Evolutionary conservation across 2,888 invertebrate genomes (phyloP).

Genomic region (Malthinus flaveolus): DNA sequence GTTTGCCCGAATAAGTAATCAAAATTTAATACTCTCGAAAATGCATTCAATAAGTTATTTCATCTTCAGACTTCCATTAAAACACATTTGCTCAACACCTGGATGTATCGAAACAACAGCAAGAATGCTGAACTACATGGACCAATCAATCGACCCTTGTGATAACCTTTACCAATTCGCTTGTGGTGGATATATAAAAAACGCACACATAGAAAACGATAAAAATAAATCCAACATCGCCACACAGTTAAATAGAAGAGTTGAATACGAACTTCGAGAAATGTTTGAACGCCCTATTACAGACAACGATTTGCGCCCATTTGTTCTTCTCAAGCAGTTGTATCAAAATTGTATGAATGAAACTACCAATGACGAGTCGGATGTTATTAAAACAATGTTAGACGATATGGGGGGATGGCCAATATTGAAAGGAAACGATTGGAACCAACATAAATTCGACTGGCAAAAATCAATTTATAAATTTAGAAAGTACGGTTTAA

Average conservation of each 20-base stretch:
- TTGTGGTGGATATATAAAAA: slow-evolving; percentile 74
- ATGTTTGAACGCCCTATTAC: slow-evolving; percentile 68
- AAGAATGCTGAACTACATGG: slow-evolving; percentile 70
- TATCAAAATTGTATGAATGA: slow-evolving; percentile 85
- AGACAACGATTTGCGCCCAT: slow-evolving; percentile 67
- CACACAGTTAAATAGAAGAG: slow-evolving; percentile 71
- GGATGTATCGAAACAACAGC: slow-evolving; percentile 84
- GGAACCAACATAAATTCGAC: slow-evolving; percentile 72
- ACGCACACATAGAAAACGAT: slow-evolving; percentile 77
- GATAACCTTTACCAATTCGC: slow-evolving; percentile 82
- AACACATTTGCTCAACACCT: slow-evolving; percentile 51
- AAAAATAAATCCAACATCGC: slow-evolving; percentile 77
- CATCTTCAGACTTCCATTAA: background rate
- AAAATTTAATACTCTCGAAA: no score
- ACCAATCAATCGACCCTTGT: slow-evolving; percentile 72
- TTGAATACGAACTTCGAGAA: slow-evolving; percentile 71
- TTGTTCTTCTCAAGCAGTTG: slow-evolving; percentile 76
- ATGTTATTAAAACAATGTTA: slow-evolving; percentile 72
- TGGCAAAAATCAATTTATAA: slow-evolving; percentile 85
- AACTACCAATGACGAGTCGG: slow-evolving; percentile 75
- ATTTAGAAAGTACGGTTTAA: slow-evolving; percentile 79
- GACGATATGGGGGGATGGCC: slow-evolving; percentile 90
- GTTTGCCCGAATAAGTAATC: no score
- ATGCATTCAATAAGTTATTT: no score
- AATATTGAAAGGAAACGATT: slow-evolving; percentile 72